Conservation (phyloP, 2,888 invertebrate species). For the Acleris holmiana region DNA sequence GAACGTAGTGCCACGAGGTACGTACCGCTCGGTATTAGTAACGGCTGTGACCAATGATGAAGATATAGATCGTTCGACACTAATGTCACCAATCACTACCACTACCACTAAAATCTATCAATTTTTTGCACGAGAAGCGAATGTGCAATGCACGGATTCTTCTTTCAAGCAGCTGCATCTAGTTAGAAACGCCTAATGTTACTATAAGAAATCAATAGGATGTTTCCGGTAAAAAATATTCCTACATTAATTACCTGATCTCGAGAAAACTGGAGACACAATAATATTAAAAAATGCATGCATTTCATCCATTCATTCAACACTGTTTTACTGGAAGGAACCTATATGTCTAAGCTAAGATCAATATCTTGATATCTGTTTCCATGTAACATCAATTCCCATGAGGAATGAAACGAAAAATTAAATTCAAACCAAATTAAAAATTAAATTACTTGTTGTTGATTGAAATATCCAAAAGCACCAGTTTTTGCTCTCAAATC, state of each 20-base stretch:
- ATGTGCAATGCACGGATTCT: slow-evolving; percentile 83
- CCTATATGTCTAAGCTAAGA: slow-evolving; percentile 73
- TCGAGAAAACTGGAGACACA: slow-evolving; percentile 14
- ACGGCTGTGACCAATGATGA: slow-evolving; percentile 49
- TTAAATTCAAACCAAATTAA: slow-evolving; percentile 63
- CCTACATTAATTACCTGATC: slow-evolving; percentile 16
- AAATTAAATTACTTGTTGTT: slow-evolving; percentile 53
- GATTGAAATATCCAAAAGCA: slow-evolving; percentile 80
- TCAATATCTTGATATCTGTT: slow-evolving; percentile 69
- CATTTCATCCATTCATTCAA: slow-evolving; percentile 35
- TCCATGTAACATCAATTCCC: slow-evolving; percentile 74
- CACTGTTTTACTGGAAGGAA: slow-evolving; percentile 72
- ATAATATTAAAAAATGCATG: slow-evolving; percentile 21
- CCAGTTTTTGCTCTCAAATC: slow-evolving; percentile 71
- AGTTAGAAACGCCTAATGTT: slow-evolving; percentile 82
- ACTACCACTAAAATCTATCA: slow-evolving; percentile 75
- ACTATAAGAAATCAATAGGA: slow-evolving; percentile 68
- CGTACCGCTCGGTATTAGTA: slow-evolving; percentile 46
- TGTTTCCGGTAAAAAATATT: slow-evolving; percentile 63
- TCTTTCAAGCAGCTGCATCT: slow-evolving; percentile 83
- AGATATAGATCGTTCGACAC: slow-evolving; percentile 81
- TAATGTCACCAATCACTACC: slow-evolving; percentile 76
- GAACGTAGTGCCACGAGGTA: slow-evolving; percentile 53
- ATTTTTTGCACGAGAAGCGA: slow-evolving; percentile 82
- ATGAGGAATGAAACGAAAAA: slow-evolving; percentile 84